Conservation (phyloP, 2,113 vertebrate species). For the Calonectris borealis region DNA sequence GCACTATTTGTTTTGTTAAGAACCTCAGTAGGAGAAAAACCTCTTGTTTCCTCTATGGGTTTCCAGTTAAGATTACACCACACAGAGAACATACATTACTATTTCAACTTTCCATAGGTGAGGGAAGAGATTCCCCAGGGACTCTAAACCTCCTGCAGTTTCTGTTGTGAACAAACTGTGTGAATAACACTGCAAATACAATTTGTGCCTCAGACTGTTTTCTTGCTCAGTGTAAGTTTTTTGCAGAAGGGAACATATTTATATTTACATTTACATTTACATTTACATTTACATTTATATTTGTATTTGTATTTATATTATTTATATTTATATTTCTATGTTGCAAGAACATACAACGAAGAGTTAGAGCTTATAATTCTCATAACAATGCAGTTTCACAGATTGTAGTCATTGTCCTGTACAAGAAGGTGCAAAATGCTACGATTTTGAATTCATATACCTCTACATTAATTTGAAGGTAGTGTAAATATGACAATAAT, state of each 20-base stretch:
- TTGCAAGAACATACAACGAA: background rate
- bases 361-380: background rate
- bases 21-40: background rate
- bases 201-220: background rate
- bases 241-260: background rate
- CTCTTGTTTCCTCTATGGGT: background rate
- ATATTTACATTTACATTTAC: background rate
- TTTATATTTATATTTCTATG: too few species aligned
- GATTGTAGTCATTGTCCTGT: background rate
- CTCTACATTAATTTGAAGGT: background rate
- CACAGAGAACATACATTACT: background rate
- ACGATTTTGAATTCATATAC: background rate
- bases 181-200: background rate
- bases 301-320: background rate
- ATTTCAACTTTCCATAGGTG: background rate
- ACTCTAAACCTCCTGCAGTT: background rate
- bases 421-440: background rate
- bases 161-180: background rate
- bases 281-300: too few species aligned
- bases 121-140: background rate
- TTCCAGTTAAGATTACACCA: background rate
- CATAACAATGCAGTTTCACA: background rate
- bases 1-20: background rate
- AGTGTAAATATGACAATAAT: background rate
- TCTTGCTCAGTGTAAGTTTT: background rate